Evolutionary conservation across 2,797 vertebrate species (phyloP).

Genomic region (Clarias pachynema): DNA sequence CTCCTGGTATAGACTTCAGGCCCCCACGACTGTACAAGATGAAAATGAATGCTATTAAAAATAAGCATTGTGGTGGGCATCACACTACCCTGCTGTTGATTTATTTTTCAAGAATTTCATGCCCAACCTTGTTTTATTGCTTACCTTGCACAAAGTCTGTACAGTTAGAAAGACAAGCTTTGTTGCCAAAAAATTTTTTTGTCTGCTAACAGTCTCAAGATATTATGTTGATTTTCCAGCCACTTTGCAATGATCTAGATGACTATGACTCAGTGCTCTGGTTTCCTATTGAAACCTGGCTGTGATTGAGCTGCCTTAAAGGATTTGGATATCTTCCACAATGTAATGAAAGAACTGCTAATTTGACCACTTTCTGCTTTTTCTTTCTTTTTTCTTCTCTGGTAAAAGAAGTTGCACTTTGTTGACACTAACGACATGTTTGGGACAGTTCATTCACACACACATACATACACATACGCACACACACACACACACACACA

Average conservation of each 20-base stretch:
- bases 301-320: conserved; percentile 40
- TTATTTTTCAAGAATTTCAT: not conserved
- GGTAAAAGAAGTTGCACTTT: not conserved
- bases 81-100: not conserved
- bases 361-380: conserved; percentile 23
- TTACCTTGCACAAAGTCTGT: conserved; percentile 8
- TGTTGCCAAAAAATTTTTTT: conserved; percentile 48
- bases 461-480: not conserved
- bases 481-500: not conserved
- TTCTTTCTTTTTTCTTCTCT: not conserved
- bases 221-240: conserved; percentile 48
- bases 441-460: not conserved
- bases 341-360: conserved; percentile 61
- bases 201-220: conserved; percentile 31
- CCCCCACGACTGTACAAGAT: too few species aligned
- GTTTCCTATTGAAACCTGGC: conserved; percentile 51
- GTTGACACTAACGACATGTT: not conserved
- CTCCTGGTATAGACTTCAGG: too few species aligned
- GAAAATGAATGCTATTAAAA: too few species aligned
- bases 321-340: conserved; percentile 57
- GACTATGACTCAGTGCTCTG: conserved; percentile 39
- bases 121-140: not conserved
- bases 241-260: conserved; percentile 49
- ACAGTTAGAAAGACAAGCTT: conserved; percentile 38
- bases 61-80: not conserved